Evolutionary conservation across 2,113 vertebrate species (phyloP).

Genomic region (Odocoileus virginianus): DNA sequence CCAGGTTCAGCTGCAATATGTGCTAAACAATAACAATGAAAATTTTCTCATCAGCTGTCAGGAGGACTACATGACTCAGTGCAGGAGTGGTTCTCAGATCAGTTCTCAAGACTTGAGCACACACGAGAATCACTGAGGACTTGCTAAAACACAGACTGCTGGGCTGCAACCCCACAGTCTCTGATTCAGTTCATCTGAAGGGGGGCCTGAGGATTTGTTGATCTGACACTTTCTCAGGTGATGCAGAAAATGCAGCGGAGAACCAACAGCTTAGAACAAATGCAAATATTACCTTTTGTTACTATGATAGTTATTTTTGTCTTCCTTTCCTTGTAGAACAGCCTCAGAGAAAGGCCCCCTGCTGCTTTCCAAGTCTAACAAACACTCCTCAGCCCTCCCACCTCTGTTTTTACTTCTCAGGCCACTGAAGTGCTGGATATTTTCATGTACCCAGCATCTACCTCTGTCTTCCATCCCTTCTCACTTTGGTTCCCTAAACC

Average conservation of each 20-base stretch:
- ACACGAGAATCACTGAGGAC: neutral
- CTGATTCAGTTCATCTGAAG: neutral
- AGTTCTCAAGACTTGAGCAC: neutral
- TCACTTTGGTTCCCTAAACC: accelerated
- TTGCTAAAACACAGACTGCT: neutral
- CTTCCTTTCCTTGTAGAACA: neutral
- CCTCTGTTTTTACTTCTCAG: neutral
- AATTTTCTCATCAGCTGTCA: neutral
- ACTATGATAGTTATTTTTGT: neutral
- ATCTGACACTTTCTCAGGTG: neutral
- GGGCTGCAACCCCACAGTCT: too few species aligned
- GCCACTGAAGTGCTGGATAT: neutral
- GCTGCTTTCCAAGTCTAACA: neutral
- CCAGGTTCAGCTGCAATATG: neutral
- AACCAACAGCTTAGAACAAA: neutral
- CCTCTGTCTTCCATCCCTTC: neutral
- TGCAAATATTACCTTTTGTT: neutral
- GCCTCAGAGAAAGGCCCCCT: neutral
- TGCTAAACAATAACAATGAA: neutral
- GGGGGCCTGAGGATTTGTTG: neutral
- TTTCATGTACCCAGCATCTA: accelerated
- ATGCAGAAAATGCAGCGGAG: neutral
- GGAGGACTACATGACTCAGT: neutral
- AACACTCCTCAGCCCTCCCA: neutral
- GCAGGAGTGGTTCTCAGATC: neutral